Evolutionary conservation across 2,888 invertebrate species (phyloP).

Genomic region (Schizaphis graminum): DNA sequence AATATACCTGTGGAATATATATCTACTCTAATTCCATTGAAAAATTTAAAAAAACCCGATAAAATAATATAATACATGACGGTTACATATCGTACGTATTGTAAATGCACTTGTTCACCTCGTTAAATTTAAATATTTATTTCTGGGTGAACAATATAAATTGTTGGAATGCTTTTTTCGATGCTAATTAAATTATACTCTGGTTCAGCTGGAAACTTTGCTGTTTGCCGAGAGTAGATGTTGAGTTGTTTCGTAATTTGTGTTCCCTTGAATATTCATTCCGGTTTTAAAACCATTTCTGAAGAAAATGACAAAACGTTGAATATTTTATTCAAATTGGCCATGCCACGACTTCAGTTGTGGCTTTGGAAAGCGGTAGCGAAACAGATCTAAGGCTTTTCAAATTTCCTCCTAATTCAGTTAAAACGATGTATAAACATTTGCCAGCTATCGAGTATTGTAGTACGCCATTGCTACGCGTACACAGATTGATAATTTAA

Average conservation of each 20-base stretch:
- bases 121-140: conserved; percentile 54
- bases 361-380: not conserved
- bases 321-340: conserved; percentile 63
- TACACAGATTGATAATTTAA: conserved; percentile 55
- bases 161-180: conserved; percentile 53
- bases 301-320: conserved; percentile 58
- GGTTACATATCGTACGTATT: not conserved
- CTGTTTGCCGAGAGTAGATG: conserved; percentile 16
- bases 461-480: not conserved
- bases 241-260: conserved; percentile 56
- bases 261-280: conserved; percentile 62
- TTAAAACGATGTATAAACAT: conserved; percentile 41
- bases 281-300: conserved; percentile 55
- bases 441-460: conserved; percentile 21
- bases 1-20: not conserved
- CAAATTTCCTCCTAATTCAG: conserved; percentile 24
- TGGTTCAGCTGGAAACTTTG: conserved; percentile 42
- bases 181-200: conserved; percentile 58
- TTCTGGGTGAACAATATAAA: conserved; percentile 32
- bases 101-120: conserved; percentile 41
- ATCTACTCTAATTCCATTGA: not conserved
- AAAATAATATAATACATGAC: not conserved
- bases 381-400: conserved; percentile 35
- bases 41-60: not conserved
- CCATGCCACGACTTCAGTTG: not conserved